Base-by-base conservation (phyloP, 2,888 invertebrate genomes). In the Formica aserva region DNA sequence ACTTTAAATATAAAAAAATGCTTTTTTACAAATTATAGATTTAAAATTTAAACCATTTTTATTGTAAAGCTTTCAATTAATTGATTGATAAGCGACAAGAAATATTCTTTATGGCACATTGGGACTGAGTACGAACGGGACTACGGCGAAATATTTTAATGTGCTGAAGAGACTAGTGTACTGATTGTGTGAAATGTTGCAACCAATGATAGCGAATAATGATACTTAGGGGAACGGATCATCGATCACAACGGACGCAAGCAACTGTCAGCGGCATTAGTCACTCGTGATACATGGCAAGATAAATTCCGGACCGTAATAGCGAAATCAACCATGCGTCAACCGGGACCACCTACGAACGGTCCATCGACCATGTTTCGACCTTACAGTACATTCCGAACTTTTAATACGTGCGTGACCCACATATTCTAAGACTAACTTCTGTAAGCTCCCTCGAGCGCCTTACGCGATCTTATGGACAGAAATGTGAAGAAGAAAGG, bases 401-500 rank as follows among this genome's bases (percentile, higher is more conserved):
- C 13, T 48, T 35, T 66, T 18, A 35, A 26, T 66, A 85, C 60
- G 35, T 83, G 26, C 35, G 26, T 65, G 75, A 82, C 81, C 63
- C 48, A 67, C 15, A 75, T 62, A 55, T 69, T 55, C 82, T 69
- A 48, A 84, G 65, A 57, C 15, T n/a, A 62, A 26, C 29, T 62
- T 48, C 41, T 69, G 55, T 66, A 67, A 67, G n/a, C 41, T 22
- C 15, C n/a, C n/a, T 32, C 22, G 18, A 57, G 62, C 55, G 38
- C 13, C 2, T 35, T 75, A 35, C 22, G 3, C 5, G 9, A n/a
- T 63, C 6, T 29, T 18, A 0, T 60, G 26, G 35, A 76, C 66
- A 66, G 66, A 66, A 35, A 2, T 6, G 11, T 35, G 2, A 52
- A n/a, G 18, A 29, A 35, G 3, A 45, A 29, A 74, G 8, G 4